These are phyloP conservation scores for Phalacrocorax carbo DNA, from an alignment of 2,113 vertebrate genomes.

Conservation along the genomic window DNA sequence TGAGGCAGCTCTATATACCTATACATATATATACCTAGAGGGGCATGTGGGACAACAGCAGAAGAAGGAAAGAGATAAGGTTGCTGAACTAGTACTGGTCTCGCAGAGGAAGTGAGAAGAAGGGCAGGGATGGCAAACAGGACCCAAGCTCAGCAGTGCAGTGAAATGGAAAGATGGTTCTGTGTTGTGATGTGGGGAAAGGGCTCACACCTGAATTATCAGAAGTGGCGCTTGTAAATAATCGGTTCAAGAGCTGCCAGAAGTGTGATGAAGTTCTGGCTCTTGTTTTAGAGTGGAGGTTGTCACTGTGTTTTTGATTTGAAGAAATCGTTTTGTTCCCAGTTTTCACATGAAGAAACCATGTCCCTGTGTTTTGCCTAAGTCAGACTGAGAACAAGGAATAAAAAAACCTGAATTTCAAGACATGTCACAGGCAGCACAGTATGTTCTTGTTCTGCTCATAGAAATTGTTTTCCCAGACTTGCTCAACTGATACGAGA, in stretches of 20 bases:
- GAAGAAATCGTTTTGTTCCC: not conserved
- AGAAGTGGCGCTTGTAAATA: not conserved
- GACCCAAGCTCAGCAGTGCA: not conserved
- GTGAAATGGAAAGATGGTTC: not conserved
- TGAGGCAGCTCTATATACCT: not conserved
- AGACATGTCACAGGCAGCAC: not conserved
- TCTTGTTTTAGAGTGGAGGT: not conserved
- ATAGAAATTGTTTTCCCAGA: slow-evolving; percentile 38
- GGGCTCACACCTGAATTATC: not conserved
- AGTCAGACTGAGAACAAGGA: not conserved
- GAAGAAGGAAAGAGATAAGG: not conserved
- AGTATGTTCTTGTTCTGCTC: not conserved
- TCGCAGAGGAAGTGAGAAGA: not conserved
- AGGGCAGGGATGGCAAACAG: not conserved
- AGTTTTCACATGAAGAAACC: not conserved
- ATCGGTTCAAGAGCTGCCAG: not conserved
- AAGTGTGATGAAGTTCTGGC: not conserved
- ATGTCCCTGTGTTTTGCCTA: not conserved
- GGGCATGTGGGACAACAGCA: not conserved
- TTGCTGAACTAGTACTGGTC: not conserved
- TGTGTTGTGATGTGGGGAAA: not conserved
- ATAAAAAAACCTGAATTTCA: slow-evolving; percentile 49
- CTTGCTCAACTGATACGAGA: slow-evolving; percentile 18
- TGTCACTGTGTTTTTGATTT: not conserved
- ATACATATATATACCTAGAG: too few species aligned